Conservation (phyloP, 2,888 invertebrate genomes). For the Venusia cambrica region DNA sequence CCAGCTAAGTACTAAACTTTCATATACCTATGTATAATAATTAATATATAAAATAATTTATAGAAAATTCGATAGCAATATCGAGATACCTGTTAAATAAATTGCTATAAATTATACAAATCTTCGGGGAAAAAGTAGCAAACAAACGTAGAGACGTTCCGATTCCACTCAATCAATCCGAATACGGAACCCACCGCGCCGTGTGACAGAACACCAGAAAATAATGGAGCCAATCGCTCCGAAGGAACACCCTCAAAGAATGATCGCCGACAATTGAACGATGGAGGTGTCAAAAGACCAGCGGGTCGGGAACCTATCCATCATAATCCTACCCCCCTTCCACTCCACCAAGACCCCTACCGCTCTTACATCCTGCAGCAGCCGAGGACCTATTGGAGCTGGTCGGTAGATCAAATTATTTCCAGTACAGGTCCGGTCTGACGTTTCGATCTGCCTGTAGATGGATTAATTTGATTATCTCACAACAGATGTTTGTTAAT, state of each 20-base stretch:
- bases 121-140: too few relatives aligned
- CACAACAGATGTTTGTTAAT: constrained; percentile 64
- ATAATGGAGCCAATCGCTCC: constrained; percentile 67
- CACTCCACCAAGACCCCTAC: constrained; percentile 38
- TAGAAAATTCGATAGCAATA: too few relatives aligned
- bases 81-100: too few relatives aligned
- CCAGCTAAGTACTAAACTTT: background rate
- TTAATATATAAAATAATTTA: too few relatives aligned
- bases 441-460: constrained; percentile 78
- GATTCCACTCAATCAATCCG: constrained; percentile 23
- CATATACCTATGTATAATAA: constrained; percentile 1
- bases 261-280: constrained; percentile 72
- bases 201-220: constrained; percentile 47
- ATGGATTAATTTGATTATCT: constrained; percentile 80
- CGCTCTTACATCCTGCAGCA: constrained; percentile 11
- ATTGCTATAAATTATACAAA: too few relatives aligned
- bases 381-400: constrained; percentile 34
- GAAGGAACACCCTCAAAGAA: constrained; percentile 59
- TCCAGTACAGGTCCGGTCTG: constrained; percentile 68
- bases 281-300: constrained; percentile 71
- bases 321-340: constrained; percentile 58
- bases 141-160: background rate
- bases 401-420: constrained; percentile 66
- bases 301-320: constrained; percentile 67
- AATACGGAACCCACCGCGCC: constrained; percentile 19